These are phyloP conservation scores for Indri indri DNA, from an alignment of 2,113 vertebrate species.

Conservation along the genomic window DNA sequence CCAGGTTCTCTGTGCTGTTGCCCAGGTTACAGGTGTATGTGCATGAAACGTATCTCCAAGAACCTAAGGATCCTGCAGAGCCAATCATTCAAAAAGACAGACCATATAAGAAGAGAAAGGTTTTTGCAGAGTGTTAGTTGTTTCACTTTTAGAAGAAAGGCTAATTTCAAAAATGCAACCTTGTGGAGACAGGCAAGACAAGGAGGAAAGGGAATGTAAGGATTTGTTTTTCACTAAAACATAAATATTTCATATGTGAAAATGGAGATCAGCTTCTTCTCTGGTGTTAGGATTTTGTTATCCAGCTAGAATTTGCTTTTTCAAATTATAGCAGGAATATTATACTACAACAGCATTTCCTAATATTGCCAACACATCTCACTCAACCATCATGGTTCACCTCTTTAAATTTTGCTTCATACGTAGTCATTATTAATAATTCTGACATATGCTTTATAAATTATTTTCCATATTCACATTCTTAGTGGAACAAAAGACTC, in stretches of 20 bases:
- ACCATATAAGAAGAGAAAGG: not conserved
- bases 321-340: not conserved
- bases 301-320: constrained; percentile 41
- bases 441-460: not conserved
- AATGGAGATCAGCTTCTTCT: not conserved
- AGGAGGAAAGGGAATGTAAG: constrained; percentile 9
- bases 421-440: not conserved
- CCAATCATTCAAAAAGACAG: not conserved
- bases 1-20: not conserved
- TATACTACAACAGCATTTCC: not conserved
- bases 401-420: not conserved
- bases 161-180: constrained; percentile 30
- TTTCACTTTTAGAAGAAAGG: not conserved
- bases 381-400: not conserved
- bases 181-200: not conserved
- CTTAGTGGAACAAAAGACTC: not conserved
- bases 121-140: not conserved
- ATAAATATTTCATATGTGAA: constrained; percentile 47
- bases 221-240: constrained; percentile 19
- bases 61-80: not conserved
- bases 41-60: not conserved
- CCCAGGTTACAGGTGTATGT: not conserved
- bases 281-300: constrained; percentile 13
- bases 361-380: not conserved
- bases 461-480: not conserved